These are phyloP conservation scores for Anser brachyrhynchus DNA, from an alignment of 2,113 vertebrate genomes.

Conservation along the genomic window DNA sequence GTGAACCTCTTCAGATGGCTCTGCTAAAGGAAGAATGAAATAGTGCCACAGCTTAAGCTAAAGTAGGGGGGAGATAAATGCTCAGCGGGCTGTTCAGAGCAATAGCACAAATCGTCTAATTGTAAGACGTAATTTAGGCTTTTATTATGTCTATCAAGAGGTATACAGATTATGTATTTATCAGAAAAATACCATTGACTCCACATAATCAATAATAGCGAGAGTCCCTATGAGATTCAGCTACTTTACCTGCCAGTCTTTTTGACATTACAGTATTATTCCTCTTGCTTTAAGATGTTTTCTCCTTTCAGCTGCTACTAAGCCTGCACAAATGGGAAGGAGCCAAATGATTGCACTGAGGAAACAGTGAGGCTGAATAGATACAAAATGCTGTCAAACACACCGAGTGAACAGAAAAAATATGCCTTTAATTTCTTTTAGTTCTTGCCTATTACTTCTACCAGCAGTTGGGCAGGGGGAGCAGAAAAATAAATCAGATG, in stretches of 20 bases:
- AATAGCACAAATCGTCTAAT: constrained; percentile 1
- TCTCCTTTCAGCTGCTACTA: constrained; percentile 5
- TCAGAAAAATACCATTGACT: not conserved
- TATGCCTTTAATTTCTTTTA: constrained; percentile 50
- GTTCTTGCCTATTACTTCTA: constrained; percentile 35
- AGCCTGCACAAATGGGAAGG: constrained; percentile 29
- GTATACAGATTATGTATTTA: constrained; percentile 2
- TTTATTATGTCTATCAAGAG: constrained; percentile 2
- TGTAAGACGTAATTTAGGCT: constrained; percentile 19
- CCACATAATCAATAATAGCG: constrained; percentile 4
- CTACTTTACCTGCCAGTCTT: constrained; percentile 17
- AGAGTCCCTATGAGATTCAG: not conserved
- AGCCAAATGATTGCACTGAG: constrained; percentile 40
- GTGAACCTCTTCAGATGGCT: not conserved
- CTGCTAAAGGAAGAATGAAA: not conserved
- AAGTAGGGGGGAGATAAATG: not conserved
- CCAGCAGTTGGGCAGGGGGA: not conserved
- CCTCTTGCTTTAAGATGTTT: constrained; percentile 31
- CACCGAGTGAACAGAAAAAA: constrained; percentile 19
- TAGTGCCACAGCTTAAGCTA: not conserved
- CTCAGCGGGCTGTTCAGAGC: not conserved
- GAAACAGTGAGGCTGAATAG: constrained; percentile 7
- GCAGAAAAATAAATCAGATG: constrained; percentile 6
- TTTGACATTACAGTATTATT: constrained; percentile 5
- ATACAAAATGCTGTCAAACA: constrained; percentile 49